A percentile compares a stretch with the other conserved stretches of the same genome.
Conservation (phyloP, 2,888 invertebrate species). For the Actias luna region DNA sequence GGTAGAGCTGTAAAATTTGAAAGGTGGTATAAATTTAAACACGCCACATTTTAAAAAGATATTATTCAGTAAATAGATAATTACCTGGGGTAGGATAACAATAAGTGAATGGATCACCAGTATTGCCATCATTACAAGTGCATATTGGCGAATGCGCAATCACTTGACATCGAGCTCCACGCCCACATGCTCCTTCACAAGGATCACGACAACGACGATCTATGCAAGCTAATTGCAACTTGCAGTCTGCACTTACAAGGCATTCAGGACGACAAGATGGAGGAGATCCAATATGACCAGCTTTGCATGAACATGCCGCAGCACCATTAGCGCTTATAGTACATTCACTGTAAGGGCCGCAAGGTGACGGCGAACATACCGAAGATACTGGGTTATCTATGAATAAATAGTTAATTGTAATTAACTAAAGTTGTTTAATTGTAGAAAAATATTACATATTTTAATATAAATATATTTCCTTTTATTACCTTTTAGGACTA, state of each 20-base stretch:
- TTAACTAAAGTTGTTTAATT: too few species aligned
- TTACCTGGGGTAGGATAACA: slow-evolving; percentile 83
- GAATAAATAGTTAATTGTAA: slow-evolving; percentile 21
- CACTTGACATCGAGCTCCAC: slow-evolving; percentile 87
- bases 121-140: slow-evolving; percentile 84
- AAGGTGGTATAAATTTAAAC: neutral
- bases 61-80: slow-evolving; percentile 8
- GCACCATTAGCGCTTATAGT: slow-evolving; percentile 72
- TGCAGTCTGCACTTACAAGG: slow-evolving; percentile 87
- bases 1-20: slow-evolving; percentile 44
- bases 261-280: slow-evolving; percentile 90
- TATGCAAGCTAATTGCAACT: slow-evolving; percentile 85
- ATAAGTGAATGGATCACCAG: slow-evolving; percentile 87
- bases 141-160: slow-evolving; percentile 89
- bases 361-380: slow-evolving; percentile 89
- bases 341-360: slow-evolving; percentile 88
- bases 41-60: neutral
- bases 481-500: slow-evolving; percentile 48
- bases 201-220: slow-evolving; percentile 88
- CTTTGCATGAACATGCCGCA: slow-evolving; percentile 86
- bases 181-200: slow-evolving; percentile 88
- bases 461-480: neutral
- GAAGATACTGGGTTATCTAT: slow-evolving; percentile 37
- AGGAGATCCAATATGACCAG: slow-evolving; percentile 88
- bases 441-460: slow-evolving; percentile 12